Evolutionary conservation across 2,797 vertebrate species (phyloP), one percentile per base, ranked within the genome.

Genomic region (Ciconia nigra): DNA sequence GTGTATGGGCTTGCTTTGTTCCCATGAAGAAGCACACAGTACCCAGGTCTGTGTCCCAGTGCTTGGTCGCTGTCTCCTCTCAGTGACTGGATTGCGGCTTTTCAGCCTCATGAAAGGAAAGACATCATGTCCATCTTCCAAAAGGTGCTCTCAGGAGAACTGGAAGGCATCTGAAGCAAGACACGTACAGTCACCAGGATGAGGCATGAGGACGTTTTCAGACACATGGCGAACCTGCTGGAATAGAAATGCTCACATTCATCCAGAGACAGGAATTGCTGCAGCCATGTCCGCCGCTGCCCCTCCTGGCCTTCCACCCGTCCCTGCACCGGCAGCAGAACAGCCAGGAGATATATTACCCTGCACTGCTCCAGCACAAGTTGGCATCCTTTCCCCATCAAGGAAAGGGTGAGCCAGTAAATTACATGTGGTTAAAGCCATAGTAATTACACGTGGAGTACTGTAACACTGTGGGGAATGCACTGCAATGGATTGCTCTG

Each of bases 381-480:
- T 19, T 59, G 19, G 13, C 25, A 35, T 51, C 17, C 24, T 59
- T 61, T 52, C 37, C 13, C 13, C 5, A 22, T 26, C 9, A 47
- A 51, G 26, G 33, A 66, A 74, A 65, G 19, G 13, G 7, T 14
- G 3, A 94, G 15, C 5, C 29, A n/a, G 18, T 18, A 63, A 69
- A 74, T 21, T 20, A n/a, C 17, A 25, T 22, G 8, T 55, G 29
- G 18, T 51, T 61, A 59, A 67, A 82, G 49, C 14, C 57, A 46
- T 7, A 72, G 8, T 13, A 65, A 57, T 41, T 41, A 55, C 8
- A 33, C 7, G 12, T 5, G 57, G 8, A 67, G 12, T 15, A 18
- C 4, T 24, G 37, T 16, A 13, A 44, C 13, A 31, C 41, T 41
- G 10, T 52, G 26, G 9, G 17, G 1, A 69, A 47, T 0, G 0